Percentiles rank a stretch among this genome's conserved stretches.
Conservation (phyloP, 2,113 vertebrate genomes). For the Zosterops borbonicus region DNA sequence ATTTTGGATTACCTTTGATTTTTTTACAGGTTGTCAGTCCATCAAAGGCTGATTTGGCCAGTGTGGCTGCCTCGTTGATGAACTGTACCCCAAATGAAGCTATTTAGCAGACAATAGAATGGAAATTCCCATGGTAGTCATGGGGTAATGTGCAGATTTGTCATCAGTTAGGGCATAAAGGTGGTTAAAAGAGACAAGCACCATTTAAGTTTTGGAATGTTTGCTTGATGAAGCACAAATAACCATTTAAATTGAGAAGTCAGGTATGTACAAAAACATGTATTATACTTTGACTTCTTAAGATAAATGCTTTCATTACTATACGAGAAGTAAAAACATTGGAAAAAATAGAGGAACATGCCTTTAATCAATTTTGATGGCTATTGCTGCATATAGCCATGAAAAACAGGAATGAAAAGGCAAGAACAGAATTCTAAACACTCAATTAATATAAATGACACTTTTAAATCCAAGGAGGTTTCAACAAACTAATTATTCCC, state of each 20-base stretch:
- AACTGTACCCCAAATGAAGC: background rate
- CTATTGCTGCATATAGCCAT: background rate
- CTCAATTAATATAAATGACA: background rate
- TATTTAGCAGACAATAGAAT: background rate
- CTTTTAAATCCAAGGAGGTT: background rate
- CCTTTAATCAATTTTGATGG: background rate
- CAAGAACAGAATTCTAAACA: background rate
- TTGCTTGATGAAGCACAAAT: background rate
- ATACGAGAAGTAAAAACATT: background rate
- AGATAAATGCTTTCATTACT: background rate
- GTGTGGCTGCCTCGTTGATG: background rate
- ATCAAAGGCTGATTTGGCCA: background rate
- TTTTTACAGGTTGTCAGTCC: background rate
- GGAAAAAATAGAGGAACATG: background rate
- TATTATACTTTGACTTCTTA: background rate
- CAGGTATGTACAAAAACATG: background rate
- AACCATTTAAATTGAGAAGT: background rate
- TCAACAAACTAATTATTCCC: slow-evolving; percentile 25
- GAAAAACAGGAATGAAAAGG: background rate
- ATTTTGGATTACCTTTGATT: background rate
- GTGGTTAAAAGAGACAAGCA: background rate
- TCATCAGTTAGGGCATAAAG: background rate
- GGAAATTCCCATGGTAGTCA: background rate
- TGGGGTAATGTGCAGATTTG: background rate
- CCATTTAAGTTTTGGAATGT: background rate